A percentile compares a stretch with the other conserved stretches of the same genome.
phyloP scores from a whole-genome alignment of 2,888 invertebrate species.

The Dioctria rufipes region DNA sequence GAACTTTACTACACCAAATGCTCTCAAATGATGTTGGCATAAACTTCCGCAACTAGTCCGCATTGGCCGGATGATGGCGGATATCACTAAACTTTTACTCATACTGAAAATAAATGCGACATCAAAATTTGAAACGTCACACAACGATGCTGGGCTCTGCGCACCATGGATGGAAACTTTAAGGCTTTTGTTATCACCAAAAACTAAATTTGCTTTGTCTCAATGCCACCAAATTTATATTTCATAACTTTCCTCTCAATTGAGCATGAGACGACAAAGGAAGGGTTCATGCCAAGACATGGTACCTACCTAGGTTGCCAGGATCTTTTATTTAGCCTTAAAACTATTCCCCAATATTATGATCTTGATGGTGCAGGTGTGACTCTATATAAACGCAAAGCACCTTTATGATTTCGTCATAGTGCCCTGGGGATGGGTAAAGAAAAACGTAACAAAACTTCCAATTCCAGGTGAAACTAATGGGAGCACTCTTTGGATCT shows the following conservation, averaged over 20 bases:
- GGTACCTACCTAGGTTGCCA: neutral
- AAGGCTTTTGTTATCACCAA: constrained; percentile 6
- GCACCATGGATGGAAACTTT: neutral
- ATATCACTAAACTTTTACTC: too few relatives aligned
- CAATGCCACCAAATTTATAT: constrained; percentile 41
- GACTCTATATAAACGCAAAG: constrained; percentile 10
- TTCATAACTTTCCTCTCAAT: constrained; percentile 50
- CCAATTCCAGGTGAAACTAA: constrained; percentile 51
- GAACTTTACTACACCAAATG: too few relatives aligned
- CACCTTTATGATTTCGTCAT: constrained; percentile 37
- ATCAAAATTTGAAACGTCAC: neutral
- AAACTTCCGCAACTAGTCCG: too few relatives aligned
- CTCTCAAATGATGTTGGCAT: too few relatives aligned
- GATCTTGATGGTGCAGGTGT: constrained; percentile 21
- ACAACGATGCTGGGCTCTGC: neutral
- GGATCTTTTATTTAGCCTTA: constrained; percentile 18
- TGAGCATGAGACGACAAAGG: constrained; percentile 45
- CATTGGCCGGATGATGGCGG: too few relatives aligned
- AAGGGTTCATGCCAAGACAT: constrained; percentile 11
- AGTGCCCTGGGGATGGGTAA: constrained; percentile 9
- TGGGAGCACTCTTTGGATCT: constrained; percentile 12
- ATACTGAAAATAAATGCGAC: neutral
- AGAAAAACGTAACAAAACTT: constrained; percentile 38
- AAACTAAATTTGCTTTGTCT: constrained; percentile 31
- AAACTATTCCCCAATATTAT: neutral